These are phyloP conservation scores for Drosophila putrida DNA, from an alignment of 2,888 invertebrate genomes.

Conservation along the genomic window DNA sequence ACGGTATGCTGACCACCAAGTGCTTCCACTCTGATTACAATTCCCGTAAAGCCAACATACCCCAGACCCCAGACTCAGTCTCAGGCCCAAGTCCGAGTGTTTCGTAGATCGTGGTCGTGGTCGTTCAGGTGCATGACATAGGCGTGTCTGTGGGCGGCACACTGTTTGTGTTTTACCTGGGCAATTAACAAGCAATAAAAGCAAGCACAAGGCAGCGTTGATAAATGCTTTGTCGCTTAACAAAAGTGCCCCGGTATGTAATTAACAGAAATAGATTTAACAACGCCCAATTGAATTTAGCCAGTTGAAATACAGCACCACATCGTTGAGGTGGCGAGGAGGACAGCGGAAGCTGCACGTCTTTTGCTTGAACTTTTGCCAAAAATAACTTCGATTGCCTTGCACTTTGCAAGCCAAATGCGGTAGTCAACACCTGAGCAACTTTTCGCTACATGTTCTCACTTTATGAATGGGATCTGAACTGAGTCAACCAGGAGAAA, in stretches of 20 bases:
- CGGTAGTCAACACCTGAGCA: slow-evolving; percentile 53
- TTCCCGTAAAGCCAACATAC: slow-evolving; percentile 41
- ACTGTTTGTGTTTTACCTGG: slow-evolving; percentile 60
- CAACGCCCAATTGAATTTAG: slow-evolving; percentile 70
- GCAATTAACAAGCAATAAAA: slow-evolving; percentile 80
- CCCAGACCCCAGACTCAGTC: not conserved
- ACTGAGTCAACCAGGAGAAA: slow-evolving; percentile 11
- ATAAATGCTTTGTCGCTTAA: slow-evolving; percentile 69
- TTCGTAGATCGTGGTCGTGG: slow-evolving; percentile 16
- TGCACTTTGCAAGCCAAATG: slow-evolving; percentile 75
- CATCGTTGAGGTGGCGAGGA: not conserved
- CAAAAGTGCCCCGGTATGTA: slow-evolving; percentile 66
- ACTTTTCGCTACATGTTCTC: slow-evolving; percentile 32
- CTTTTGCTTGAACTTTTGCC: slow-evolving; percentile 74
- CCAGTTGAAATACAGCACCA: slow-evolving; percentile 47
- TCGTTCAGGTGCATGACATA: slow-evolving; percentile 59
- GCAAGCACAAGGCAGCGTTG: slow-evolving; percentile 51
- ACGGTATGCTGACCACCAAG: slow-evolving; percentile 56
- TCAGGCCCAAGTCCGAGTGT: not conserved
- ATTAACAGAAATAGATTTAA: slow-evolving; percentile 70
- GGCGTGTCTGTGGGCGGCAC: slow-evolving; percentile 57
- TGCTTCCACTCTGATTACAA: slow-evolving; percentile 64
- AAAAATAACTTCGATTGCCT: slow-evolving; percentile 53
- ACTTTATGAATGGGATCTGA: slow-evolving; percentile 69
- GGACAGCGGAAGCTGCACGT: slow-evolving; percentile 45